A percentile compares a stretch with the other conserved stretches of the same genome.
Conservation (phyloP, 2,797 vertebrate species). For the Mycteria americana region DNA sequence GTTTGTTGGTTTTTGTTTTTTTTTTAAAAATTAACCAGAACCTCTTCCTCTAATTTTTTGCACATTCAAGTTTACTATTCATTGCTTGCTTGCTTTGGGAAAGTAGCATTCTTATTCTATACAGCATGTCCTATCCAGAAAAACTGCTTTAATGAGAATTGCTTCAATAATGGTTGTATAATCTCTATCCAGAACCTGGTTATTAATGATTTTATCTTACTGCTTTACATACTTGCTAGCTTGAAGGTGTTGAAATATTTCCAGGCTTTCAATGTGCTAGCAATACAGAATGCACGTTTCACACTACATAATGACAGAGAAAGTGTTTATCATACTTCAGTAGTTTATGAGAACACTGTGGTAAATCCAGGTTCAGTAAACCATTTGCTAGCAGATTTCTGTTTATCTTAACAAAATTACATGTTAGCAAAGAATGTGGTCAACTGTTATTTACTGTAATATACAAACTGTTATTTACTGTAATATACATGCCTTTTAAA, state of each 20-base stretch:
- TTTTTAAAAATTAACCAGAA: neutral
- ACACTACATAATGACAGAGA: neutral
- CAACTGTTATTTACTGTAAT: neutral
- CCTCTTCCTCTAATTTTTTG: neutral
- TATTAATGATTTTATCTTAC: slow-evolving; percentile 15
- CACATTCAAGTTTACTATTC: neutral
- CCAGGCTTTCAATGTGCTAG: neutral
- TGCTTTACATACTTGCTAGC: neutral
- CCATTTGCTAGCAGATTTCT: neutral
- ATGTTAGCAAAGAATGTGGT: neutral
- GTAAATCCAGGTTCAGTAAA: neutral
- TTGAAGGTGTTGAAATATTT: slow-evolving; percentile 3
- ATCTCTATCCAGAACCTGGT: neutral
- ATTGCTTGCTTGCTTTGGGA: neutral
- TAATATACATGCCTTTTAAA: neutral
- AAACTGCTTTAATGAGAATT: neutral
- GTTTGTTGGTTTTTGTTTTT: neutral
- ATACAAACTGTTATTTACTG: neutral
- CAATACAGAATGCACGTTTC: neutral
- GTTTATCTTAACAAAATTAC: neutral
- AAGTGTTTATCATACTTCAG: neutral
- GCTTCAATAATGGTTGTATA: neutral
- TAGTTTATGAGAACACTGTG: neutral
- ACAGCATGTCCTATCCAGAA: neutral
- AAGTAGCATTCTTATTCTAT: neutral